Conservation (phyloP, 1,140 invertebrate genomes). For the Macrotrachela quadricornifera region DNA sequence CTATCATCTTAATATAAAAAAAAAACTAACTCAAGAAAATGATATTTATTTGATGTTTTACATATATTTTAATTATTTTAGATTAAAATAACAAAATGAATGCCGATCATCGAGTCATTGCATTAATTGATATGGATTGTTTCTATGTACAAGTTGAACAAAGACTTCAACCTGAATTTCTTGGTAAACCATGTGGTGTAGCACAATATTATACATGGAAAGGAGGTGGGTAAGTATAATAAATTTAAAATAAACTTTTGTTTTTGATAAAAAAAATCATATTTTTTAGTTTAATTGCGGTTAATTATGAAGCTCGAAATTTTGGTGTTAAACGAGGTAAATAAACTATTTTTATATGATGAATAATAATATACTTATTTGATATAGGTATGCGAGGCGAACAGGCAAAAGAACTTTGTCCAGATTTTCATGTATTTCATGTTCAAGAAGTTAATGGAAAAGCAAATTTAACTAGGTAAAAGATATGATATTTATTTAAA, state of each 20-base stretch:
- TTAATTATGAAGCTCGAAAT: conserved; percentile 78
- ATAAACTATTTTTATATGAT: too few relatives aligned
- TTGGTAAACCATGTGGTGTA: conserved; percentile 70
- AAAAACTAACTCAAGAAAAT: too few relatives aligned
- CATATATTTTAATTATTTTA: too few relatives aligned
- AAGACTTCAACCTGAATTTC: conserved; percentile 51
- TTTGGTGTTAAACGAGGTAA: conserved; percentile 58
- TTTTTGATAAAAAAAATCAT: too few relatives aligned
- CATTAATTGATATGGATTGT: conserved; percentile 90
- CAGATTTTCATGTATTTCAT: conserved; percentile 54
- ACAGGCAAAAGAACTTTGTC: conserved; percentile 68
- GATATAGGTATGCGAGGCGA: conserved; percentile 74
- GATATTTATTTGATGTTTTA: too few relatives aligned
- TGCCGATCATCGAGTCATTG: conserved; percentile 41
- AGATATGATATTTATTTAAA: too few relatives aligned
- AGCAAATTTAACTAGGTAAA: conserved; percentile 55
- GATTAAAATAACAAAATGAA: too few relatives aligned
- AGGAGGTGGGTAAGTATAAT: conserved; percentile 53
- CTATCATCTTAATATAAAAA: too few relatives aligned
- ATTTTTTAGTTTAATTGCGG: conserved; percentile 62
- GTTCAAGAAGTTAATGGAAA: conserved; percentile 66
- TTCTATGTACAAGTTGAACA: conserved; percentile 86
- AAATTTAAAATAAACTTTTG: too few relatives aligned
- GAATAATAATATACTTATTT: too few relatives aligned
- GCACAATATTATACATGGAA: conserved; percentile 80